phyloP scores from a whole-genome alignment of 2,888 invertebrate genomes.

The Steromphala cineraria region DNA sequence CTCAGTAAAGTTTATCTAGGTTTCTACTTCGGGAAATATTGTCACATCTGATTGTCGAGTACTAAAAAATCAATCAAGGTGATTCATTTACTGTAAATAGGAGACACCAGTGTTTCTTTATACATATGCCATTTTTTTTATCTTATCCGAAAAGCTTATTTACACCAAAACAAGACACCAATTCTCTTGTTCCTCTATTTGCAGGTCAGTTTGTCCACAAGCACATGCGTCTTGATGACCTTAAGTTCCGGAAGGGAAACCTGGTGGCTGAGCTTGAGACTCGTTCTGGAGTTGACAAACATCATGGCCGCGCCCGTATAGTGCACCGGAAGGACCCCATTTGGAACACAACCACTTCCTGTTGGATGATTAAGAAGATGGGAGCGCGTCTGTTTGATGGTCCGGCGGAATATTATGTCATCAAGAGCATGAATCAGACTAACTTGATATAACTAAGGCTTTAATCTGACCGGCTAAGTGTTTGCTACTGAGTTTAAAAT shows the following conservation, averaged over 20 bases:
- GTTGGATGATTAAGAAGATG: neutral
- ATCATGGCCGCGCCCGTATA: neutral
- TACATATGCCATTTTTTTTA: too few species aligned
- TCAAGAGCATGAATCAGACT: neutral
- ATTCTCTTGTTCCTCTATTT: neutral
- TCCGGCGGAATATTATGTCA: neutral
- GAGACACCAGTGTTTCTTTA: too few species aligned
- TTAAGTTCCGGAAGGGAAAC: neutral
- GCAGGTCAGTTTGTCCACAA: constrained; percentile 30
- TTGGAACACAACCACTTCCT: neutral
- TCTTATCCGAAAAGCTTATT: too few species aligned
- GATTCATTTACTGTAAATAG: too few species aligned
- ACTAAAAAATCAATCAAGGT: too few species aligned
- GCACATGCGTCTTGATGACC: constrained; percentile 3
- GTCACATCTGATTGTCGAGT: too few species aligned
- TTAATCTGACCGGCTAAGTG: too few species aligned
- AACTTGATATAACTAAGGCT: neutral
- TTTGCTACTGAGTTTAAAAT: too few species aligned
- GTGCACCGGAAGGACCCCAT: neutral
- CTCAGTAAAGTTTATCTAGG: too few species aligned
- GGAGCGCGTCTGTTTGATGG: neutral
- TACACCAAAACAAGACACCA: too few species aligned
- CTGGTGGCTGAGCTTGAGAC: neutral
- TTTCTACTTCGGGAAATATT: too few species aligned
- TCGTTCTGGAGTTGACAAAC: neutral